phyloP scores from a whole-genome alignment of 2,797 vertebrate species.

The Poecilia gillii region DNA sequence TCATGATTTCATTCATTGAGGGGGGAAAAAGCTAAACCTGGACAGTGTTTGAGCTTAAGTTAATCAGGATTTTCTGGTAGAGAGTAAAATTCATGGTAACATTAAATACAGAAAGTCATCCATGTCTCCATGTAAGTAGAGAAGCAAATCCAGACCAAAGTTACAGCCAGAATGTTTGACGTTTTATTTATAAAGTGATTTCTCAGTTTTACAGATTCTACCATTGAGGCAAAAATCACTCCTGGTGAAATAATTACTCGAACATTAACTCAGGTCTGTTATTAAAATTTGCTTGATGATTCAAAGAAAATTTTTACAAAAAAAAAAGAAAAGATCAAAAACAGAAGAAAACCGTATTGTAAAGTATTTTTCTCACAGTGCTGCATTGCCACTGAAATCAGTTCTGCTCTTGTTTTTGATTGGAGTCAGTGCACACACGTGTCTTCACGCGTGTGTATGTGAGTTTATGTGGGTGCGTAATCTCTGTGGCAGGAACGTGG shows the following conservation, averaged over 20 bases:
- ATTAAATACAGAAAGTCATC: not conserved
- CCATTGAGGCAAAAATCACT: not conserved
- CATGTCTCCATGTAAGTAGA: not conserved
- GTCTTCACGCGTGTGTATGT: conserved; percentile 12
- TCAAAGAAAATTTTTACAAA: not conserved
- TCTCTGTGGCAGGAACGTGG: conserved; percentile 62
- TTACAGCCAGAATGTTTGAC: no score
- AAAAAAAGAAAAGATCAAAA: not conserved
- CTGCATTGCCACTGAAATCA: conserved; percentile 20
- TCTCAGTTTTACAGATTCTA: not conserved
- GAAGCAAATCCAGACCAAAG: no score
- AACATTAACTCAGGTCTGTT: not conserved
- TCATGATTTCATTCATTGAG: not conserved
- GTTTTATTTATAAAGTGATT: no score
- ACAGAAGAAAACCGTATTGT: not conserved
- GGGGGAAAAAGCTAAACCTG: not conserved
- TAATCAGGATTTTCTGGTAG: no score
- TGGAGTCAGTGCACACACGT: conserved; percentile 7
- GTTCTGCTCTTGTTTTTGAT: conserved; percentile 55
- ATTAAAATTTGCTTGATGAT: not conserved
- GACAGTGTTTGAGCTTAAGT: not conserved
- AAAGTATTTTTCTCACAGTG: not conserved
- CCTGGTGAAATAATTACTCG: not conserved
- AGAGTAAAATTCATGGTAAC: not conserved
- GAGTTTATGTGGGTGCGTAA: conserved; percentile 61